phyloP scores from a whole-genome alignment of 1,140 invertebrate genomes.

The Drosophila parvula region DNA sequence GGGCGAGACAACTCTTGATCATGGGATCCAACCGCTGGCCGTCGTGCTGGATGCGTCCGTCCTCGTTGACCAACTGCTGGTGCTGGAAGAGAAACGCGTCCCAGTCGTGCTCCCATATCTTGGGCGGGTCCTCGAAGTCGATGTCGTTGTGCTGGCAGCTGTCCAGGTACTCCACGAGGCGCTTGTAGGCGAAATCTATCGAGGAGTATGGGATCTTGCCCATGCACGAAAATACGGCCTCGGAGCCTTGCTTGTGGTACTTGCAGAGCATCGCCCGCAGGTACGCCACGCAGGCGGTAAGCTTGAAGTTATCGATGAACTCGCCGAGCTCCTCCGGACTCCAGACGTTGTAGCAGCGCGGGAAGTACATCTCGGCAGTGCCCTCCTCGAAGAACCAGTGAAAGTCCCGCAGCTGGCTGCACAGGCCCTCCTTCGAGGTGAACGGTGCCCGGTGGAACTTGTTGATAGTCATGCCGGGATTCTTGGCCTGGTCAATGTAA shows the following conservation, averaged over 20 bases:
- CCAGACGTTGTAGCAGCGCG: conserved; percentile 93
- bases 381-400: conserved; percentile 95
- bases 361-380: conserved; percentile 92
- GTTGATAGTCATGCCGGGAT: conserved; percentile 82
- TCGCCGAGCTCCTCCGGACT: conserved; percentile 94
- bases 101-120: conserved; percentile 93
- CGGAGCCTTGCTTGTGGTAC: conserved; percentile 86
- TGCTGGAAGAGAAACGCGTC: conserved; percentile 92
- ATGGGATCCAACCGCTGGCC: conserved; percentile 78
- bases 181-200: conserved; percentile 91
- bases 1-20: conserved; percentile 82
- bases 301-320: conserved; percentile 95
- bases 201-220: conserved; percentile 90
- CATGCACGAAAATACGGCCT: conserved; percentile 85
- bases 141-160: conserved; percentile 93
- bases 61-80: conserved; percentile 89
- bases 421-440: conserved; percentile 95
- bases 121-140: conserved; percentile 89
- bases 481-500: conserved; percentile 82
- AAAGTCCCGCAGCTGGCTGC: conserved; percentile 92
- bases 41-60: conserved; percentile 83
- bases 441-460: conserved; percentile 92
- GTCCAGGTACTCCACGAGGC: conserved; percentile 90
- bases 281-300: conserved; percentile 93
- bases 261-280: conserved; percentile 90